Conservation (phyloP, 2,113 vertebrate species). For the Tychaedon coryphoeus region DNA sequence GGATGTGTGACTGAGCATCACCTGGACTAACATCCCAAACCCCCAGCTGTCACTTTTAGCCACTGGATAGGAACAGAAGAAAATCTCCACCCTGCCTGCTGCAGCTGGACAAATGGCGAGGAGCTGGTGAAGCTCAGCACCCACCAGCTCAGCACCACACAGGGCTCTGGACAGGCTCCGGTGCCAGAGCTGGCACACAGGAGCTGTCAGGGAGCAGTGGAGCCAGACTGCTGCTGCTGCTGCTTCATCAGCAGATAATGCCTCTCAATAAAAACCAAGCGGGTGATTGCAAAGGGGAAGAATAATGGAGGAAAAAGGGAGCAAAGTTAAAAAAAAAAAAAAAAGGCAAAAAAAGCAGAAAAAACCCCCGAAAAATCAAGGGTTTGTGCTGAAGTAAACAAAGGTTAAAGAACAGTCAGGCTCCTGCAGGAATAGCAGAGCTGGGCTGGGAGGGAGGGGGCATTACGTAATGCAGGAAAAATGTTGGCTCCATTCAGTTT, state of each 20-base stretch:
- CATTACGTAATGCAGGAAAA: constrained; percentile 86
- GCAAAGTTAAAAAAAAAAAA: background rate
- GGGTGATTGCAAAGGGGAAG: background rate
- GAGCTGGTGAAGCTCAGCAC: constrained; percentile 8
- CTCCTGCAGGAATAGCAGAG: constrained; percentile 71
- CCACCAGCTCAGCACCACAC: background rate
- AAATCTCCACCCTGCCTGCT: background rate
- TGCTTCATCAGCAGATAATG: constrained; percentile 52
- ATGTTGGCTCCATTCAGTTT: constrained; percentile 78
- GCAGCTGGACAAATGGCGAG: background rate
- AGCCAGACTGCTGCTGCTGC: constrained; percentile 28
- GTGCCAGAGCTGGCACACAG: background rate
- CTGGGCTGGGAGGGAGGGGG: constrained; percentile 65
- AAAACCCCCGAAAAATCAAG: background rate
- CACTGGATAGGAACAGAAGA: background rate
- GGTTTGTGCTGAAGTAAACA: constrained; percentile 64
- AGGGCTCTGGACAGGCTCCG: background rate
- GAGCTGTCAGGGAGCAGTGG: background rate
- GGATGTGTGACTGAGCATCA: background rate
- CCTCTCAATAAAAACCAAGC: constrained; percentile 16
- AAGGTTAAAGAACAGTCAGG: constrained; percentile 77
- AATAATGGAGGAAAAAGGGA: too few relatives aligned
- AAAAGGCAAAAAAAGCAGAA: background rate
- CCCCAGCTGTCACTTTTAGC: fast-evolving
- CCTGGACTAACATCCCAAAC: background rate